Base-by-base conservation (phyloP, 1,140 invertebrate genomes). In the Plodia interpunctella region DNA sequence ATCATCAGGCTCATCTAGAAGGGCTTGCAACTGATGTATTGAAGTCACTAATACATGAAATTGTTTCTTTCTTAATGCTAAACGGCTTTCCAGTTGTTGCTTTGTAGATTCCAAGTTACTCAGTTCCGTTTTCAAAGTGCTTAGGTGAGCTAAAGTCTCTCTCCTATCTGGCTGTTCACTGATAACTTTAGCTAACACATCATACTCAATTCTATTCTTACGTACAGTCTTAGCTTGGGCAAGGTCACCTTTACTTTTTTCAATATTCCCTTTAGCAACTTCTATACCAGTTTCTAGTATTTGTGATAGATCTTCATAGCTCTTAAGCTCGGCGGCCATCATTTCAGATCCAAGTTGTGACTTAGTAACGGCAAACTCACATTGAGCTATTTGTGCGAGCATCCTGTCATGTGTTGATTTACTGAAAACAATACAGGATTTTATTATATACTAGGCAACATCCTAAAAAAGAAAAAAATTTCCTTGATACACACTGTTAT, bases 191-290 rank as follows among this genome's bases (percentile, higher is more conserved):
- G 97, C 97, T 20, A 98, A 71, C 5, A 97, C 93, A 92, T 98
- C 97, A 90, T 98, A 98, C 76, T 98, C 97, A 90, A 96, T 94
- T 70, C 96, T 92, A 83, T 98, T 97, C 80, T 97, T 97, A 1
- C 97, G 92, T 15, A 96, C 92, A 71, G 93, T 93, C 81, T 97
- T 97, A 0, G 96, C 96, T 70, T 95, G 91, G 56, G 94, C 91
- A 15, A 98, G 87, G 62, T 97, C 94, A 5, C 87, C 74, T 88
- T 96, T 96, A 18, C 94, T 95, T 17, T 90, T 90, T 59, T 95
- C 93, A 67, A 97, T 97, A 62, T 94, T 92, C 13, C 91, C 82
- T 77, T 96, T 96, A 0, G 95, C 94, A 38, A 93, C 83, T 56
- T 93, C 92, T 70, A 97, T 97, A 62, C 94, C 93, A 9, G 91